Evolutionary conservation across 2,888 invertebrate species (phyloP).

Genomic region (Leucophenga maculata): DNA sequence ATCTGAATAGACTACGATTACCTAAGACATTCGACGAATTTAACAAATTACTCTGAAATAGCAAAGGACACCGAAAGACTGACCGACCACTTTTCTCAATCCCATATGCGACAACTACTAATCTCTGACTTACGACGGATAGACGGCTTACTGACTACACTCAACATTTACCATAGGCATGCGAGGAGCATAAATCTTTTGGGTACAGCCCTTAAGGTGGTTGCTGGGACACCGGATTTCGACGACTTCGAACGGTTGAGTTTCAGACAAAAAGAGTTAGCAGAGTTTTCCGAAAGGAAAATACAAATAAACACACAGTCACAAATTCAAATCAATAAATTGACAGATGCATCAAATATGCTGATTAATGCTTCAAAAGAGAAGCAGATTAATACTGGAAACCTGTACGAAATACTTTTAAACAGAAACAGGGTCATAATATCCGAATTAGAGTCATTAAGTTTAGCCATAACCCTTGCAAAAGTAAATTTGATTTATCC

Average conservation of each 20-base stretch:
- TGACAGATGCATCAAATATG: constrained; percentile 24
- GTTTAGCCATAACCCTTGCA: constrained; percentile 33
- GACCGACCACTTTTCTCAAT: constrained; percentile 16
- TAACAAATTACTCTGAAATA: constrained; percentile 12
- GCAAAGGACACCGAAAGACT: constrained; percentile 22
- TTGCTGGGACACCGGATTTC: constrained; percentile 25
- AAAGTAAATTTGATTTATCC: constrained; percentile 35
- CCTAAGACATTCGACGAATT: background rate
- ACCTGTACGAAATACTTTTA: constrained; percentile 33
- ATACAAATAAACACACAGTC: constrained; percentile 19
- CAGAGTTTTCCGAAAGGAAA: constrained; percentile 1
- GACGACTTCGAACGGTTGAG: constrained; percentile 18
- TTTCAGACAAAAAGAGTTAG: background rate
- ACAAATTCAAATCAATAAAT: constrained; percentile 21
- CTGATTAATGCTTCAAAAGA: constrained; percentile 24
- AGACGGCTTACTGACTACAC: background rate
- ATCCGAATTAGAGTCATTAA: constrained; percentile 35
- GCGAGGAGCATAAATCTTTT: constrained; percentile 5
- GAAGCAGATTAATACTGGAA: constrained; percentile 29
- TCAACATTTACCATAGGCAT: constrained; percentile 17
- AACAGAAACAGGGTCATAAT: constrained; percentile 39
- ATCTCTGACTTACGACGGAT: background rate
- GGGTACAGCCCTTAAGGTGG: constrained; percentile 9
- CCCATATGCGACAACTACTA: constrained; percentile 11
- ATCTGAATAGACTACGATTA: constrained; percentile 7